A percentile compares a stretch with the other conserved stretches of the same genome.
Evolutionary conservation across 2,113 vertebrate genomes (phyloP).

Genomic region (Silurus glanis): DNA sequence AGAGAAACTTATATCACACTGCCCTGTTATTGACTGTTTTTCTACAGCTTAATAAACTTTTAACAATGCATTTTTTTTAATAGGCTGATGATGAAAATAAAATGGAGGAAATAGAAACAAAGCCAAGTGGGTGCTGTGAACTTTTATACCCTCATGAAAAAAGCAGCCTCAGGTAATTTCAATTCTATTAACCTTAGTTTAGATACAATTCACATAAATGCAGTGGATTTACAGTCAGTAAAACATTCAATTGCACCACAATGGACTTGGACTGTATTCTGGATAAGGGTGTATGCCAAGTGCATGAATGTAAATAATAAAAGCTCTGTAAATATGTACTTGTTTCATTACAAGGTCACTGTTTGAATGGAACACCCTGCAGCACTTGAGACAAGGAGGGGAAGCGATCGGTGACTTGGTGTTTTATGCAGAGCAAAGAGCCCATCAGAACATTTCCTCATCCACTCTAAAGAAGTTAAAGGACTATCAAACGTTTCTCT

Average conservation of each 20-base stretch:
- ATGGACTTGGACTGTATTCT: neutral
- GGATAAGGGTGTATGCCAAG: neutral
- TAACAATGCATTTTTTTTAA: neutral
- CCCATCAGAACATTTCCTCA: neutral
- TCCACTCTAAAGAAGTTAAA: slow-evolving; percentile 1
- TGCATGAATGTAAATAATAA: neutral
- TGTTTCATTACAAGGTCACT: slow-evolving; percentile 51
- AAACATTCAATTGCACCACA: neutral
- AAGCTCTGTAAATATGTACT: slow-evolving; percentile 13
- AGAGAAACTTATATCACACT: neutral
- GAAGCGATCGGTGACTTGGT: neutral
- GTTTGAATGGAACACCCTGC: slow-evolving; percentile 38
- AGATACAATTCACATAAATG: neutral
- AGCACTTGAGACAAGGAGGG: slow-evolving; percentile 10
- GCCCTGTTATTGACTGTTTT: neutral
- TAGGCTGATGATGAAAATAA: slow-evolving; percentile 21
- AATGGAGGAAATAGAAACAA: slow-evolving; percentile 6
- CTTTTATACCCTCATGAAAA: slow-evolving; percentile 21
- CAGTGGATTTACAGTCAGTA: neutral
- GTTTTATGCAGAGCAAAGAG: neutral
- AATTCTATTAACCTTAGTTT: neutral
- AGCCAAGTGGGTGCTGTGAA: neutral
- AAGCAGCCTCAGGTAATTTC: slow-evolving; percentile 49
- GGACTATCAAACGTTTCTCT: neutral
- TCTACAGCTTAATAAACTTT: neutral